Percentiles rank a stretch among this genome's conserved stretches.
Evolutionary conservation across 2,797 vertebrate species (phyloP).

Genomic region (Clarias platycephalus): DNA sequence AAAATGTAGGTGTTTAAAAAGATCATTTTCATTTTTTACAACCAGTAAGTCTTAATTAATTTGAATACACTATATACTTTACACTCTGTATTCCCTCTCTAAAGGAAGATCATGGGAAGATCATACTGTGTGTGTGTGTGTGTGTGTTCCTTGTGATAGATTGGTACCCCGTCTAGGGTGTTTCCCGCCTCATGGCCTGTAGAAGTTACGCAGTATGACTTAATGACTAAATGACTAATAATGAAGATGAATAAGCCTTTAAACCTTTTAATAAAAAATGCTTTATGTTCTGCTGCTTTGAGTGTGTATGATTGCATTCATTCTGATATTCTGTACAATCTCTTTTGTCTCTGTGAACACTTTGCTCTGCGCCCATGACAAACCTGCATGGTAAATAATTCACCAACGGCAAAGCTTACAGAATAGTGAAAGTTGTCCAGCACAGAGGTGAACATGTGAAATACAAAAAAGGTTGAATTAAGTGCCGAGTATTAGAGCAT

Average conservation of each 20-base stretch:
- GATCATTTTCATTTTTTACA: too few relatives aligned
- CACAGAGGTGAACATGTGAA: neutral
- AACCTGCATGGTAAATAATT: neutral
- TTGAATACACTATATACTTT: too few relatives aligned
- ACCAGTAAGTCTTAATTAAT: too few relatives aligned
- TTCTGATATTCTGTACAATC: neutral
- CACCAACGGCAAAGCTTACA: neutral
- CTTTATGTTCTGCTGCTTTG: neutral
- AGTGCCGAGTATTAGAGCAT: neutral
- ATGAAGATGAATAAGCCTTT: neutral
- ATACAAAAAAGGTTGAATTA: neutral
- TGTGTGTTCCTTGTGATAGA: too few relatives aligned
- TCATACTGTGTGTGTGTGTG: too few relatives aligned
- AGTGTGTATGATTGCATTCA: slow-evolving; percentile 1
- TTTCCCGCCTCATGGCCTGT: too few relatives aligned
- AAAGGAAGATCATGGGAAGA: too few relatives aligned
- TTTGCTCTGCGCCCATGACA: neutral
- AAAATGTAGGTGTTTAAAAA: too few relatives aligned
- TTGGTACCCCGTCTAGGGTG: too few relatives aligned
- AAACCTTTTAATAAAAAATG: neutral
- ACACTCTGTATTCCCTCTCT: too few relatives aligned
- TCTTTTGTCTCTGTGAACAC: neutral
- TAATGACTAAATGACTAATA: neutral
- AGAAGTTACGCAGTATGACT: too few relatives aligned
- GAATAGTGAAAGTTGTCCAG: neutral